Evolutionary conservation across 2,797 vertebrate species (phyloP).

Genomic region (Liasis olivaceus): DNA sequence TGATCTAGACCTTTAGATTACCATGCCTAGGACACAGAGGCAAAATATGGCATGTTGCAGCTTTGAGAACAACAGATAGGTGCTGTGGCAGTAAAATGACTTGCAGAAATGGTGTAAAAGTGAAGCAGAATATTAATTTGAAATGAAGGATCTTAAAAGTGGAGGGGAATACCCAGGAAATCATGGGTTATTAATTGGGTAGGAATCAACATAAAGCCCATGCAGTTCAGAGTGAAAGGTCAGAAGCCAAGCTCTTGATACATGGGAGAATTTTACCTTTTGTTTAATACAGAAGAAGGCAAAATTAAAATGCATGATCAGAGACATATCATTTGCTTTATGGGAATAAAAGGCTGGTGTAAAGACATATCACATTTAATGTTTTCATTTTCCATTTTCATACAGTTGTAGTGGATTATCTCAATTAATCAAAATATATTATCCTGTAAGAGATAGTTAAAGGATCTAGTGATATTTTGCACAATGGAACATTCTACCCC

Average conservation of each 20-base stretch:
- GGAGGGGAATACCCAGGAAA: neutral
- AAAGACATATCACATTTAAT: conserved; percentile 32
- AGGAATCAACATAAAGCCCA: neutral
- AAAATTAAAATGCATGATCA: neutral
- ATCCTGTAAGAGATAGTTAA: conserved; percentile 70
- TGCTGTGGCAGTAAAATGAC: neutral
- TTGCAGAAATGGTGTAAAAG: neutral
- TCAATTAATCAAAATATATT: conserved; percentile 69
- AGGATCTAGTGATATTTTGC: conserved; percentile 71
- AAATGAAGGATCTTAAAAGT: neutral
- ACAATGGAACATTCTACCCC: conserved; percentile 72
- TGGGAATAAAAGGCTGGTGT: neutral
- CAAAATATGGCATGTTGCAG: neutral
- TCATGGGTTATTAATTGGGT: neutral
- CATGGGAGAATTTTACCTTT: neutral
- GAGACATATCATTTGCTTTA: neutral
- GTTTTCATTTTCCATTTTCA: conserved; percentile 60
- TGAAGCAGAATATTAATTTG: conserved; percentile 1
- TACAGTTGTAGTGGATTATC: conserved; percentile 60
- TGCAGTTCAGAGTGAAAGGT: conserved; percentile 4
- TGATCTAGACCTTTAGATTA: neutral
- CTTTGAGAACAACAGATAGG: neutral
- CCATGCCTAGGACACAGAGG: too few relatives aligned
- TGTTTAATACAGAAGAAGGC: neutral
- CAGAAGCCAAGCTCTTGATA: conserved; percentile 3